Base-by-base conservation (phyloP, 2,888 invertebrate genomes). In the Drosophila limbata region DNA sequence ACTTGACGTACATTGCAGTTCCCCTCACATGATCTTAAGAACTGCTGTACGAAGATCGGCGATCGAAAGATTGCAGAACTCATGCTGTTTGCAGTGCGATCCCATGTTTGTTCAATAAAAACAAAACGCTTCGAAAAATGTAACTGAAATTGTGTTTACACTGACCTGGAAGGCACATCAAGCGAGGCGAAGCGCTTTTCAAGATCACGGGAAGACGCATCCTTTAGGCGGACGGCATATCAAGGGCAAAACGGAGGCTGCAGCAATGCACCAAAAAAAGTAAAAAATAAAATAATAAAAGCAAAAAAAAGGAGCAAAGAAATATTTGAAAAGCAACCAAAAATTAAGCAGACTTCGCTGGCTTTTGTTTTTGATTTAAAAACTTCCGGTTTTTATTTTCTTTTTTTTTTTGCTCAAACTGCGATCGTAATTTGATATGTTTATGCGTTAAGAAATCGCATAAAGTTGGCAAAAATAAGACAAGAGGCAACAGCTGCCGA, bases 381-480 rank as follows among this genome's bases (percentile, higher is more conserved):
- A 79, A 87, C 84, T 88, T 85, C 89, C 84, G 89, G 87, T 73
- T 67, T 57, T 64, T 31, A 28, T 53, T 17, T 19, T 10, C 19
- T 33, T 33, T 17, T 44, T 55, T 44, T 55, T 28, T 47, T 56
- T 72, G 6, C 61, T 51, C 56, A 67, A 74, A 57, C 64, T 42
- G 42, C 52, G 65, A 75, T 79, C 79, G 89, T 89, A 85, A 85
- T 72, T 87, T 84, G 87, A 88, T 79, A 79, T 84, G 82, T 87
- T 85, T 88, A 85, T 88, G 84, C 69, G 68, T 88, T 77, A 72
- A 68, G 60, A 66, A 62, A 67, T 87, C 53, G 67, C 85, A 73
- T 71, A 70, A 79, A 73, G 28, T 67, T 82, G 62, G 45, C 59
- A 56, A 71, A 65, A 59, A 64, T 50, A 69, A 78, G 52, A 70